A percentile compares a stretch with the other conserved stretches of the same genome.
These are phyloP conservation scores for Gyps fulvus DNA, from an alignment of 2,113 vertebrate genomes.

Conservation along the genomic window DNA sequence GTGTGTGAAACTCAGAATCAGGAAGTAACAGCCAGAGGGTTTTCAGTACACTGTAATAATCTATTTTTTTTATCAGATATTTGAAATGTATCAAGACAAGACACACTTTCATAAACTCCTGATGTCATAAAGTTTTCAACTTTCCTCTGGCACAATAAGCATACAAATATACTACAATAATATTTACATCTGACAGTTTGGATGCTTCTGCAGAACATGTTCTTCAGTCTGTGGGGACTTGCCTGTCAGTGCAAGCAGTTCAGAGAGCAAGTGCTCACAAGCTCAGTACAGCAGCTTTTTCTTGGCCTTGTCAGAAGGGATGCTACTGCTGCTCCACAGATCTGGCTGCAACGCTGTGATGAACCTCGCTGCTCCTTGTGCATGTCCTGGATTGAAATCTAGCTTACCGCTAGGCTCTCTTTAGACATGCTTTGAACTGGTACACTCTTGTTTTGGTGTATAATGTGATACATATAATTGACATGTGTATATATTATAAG, in stretches of 20 bases:
- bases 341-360: fast-evolving
- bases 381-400: not conserved
- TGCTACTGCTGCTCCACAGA: not conserved
- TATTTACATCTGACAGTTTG: not conserved
- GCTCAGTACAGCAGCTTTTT: not conserved
- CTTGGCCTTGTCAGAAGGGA: not conserved
- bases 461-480: not conserved
- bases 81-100: not conserved
- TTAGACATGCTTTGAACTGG: not conserved
- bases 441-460: not conserved
- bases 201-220: not conserved
- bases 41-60: not conserved
- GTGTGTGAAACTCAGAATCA: not conserved
- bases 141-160: not conserved
- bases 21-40: not conserved
- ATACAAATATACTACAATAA: not conserved
- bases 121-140: not conserved
- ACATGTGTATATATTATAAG: not conserved
- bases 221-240: not conserved
- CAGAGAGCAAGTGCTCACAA: not conserved
- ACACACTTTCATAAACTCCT: not conserved
- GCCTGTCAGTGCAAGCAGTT: not conserved
- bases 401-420: not conserved
- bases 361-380: not conserved
- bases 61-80: not conserved